Base-by-base conservation (phyloP, 2,888 invertebrate genomes). In the Parnassius smintheus region DNA sequence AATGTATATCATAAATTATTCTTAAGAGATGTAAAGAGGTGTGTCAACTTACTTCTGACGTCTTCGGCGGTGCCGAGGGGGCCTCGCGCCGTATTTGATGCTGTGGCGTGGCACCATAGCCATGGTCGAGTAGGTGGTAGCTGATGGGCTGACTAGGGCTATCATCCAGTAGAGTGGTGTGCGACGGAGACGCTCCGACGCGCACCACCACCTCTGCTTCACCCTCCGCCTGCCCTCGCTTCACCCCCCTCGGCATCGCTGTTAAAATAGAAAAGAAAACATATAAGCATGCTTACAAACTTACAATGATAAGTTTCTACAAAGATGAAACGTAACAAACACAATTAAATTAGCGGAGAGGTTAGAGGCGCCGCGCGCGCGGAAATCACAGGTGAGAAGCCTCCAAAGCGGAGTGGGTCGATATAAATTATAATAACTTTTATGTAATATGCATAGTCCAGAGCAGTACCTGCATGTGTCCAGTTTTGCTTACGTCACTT, bases 121-220 rank as follows among this genome's bases (percentile, higher is more conserved):
- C 96, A 82, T 97, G 97, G 86, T 97, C 97, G 75, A 96, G 93
- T 75, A 97, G 93, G 87, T 97, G 96, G 71, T 95, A 95, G 87
- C 94, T 95, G 75, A 93, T 89, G 73, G 92, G 86, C 80, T 92
- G 92, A 77, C 87, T 85, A 70, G 92, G 92, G 83, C 92, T 92
- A 77, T 91, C 91, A 61, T 89, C 89, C 74, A 90, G 76, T 71
- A 91, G 83, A 70, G 90, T 92, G 81, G 87, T 91, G 71, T 85
- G 91, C 85, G 93, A 90, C 78, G 94, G 88, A 81, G 91, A 92
- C 83, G 84, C 89, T 88, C 92, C 84, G 74, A 85, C 89, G 75
- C 86, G 86, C 72, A 90, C 88, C 76, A 88, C 88, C 81, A 89
- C 84, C 78, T 92, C 89, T 76, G 87, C 86, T 85, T 92, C 88